These are phyloP conservation scores for Chloropsis hardwickii DNA, from an alignment of 2,113 vertebrate genomes.

Conservation along the genomic window DNA sequence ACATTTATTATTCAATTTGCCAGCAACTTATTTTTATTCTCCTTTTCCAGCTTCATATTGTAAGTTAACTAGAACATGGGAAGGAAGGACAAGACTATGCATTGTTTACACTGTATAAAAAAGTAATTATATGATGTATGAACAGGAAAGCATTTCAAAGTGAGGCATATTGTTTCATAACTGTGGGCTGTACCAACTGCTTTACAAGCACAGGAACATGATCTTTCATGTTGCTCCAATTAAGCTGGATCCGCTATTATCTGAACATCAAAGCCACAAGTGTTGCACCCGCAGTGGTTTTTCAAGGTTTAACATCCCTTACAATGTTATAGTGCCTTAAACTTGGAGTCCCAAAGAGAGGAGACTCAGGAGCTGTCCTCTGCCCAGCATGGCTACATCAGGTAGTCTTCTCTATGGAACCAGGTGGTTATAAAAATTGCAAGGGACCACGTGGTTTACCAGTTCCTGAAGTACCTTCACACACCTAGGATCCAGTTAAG, in stretches of 20 bases:
- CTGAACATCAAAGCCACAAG: conserved; percentile 28
- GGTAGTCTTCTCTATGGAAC: neutral
- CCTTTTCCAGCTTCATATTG: neutral
- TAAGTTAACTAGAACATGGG: neutral
- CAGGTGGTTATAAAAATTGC: neutral
- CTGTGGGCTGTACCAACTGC: neutral
- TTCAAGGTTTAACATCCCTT: neutral
- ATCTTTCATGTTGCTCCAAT: conserved; percentile 7
- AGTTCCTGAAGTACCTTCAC: neutral
- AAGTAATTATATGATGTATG: neutral
- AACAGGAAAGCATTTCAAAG: conserved; percentile 25
- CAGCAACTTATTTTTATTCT: neutral
- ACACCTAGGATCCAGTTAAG: fast-evolving
- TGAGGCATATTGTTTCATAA: neutral
- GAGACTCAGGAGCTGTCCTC: neutral
- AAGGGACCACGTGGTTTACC: neutral
- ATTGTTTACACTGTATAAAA: neutral
- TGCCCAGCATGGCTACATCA: fast-evolving
- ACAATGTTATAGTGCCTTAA: neutral
- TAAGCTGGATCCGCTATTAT: neutral
- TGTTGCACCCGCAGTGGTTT: neutral
- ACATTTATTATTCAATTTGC: neutral
- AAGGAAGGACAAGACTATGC: neutral
- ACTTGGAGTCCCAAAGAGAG: neutral
- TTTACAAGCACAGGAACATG: conserved; percentile 9